Evolutionary conservation across 2,113 vertebrate species (phyloP).

Genomic region (Embiotoca jacksoni): DNA sequence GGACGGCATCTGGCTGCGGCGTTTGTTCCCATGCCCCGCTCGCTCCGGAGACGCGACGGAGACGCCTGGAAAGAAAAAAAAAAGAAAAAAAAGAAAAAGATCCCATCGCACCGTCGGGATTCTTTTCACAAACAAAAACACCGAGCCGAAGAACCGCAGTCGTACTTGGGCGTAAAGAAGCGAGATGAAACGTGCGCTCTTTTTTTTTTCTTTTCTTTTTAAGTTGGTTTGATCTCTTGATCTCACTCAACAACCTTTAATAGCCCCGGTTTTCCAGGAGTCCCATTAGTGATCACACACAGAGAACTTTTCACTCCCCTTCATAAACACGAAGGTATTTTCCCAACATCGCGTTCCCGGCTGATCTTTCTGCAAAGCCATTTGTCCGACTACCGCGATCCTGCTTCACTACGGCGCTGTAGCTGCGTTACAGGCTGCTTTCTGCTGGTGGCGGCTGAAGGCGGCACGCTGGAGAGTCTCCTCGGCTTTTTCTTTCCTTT

Average conservation of each 20-base stretch:
- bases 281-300: constrained; percentile 9
- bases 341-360: constrained; percentile 5
- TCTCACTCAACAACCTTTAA: constrained; percentile 35
- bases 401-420: constrained; percentile 11
- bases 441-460: constrained; percentile 43
- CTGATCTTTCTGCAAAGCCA: constrained; percentile 15
- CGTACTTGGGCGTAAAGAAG: background rate
- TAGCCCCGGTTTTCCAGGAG: constrained; percentile 17
- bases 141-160: constrained; percentile 8
- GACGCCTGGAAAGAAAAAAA: constrained; percentile 15
- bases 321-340: constrained; percentile 47
- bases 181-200: constrained; percentile 4
- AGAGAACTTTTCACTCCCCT: too few species aligned
- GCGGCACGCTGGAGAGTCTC: constrained; percentile 35
- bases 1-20: constrained; percentile 73
- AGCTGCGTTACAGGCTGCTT: constrained; percentile 11
- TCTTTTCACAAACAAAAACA: constrained; percentile 6
- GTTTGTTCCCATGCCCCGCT: constrained; percentile 63
- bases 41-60: constrained; percentile 35
- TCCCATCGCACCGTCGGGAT: constrained; percentile 32
- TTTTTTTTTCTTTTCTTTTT: background rate
- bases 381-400: constrained; percentile 19
- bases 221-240: constrained; percentile 33
- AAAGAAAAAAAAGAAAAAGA: background rate
- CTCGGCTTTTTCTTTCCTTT: constrained; percentile 1